These are phyloP conservation scores for Eupithecia centaureata DNA, from an alignment of 2,888 invertebrate genomes.

Conservation along the genomic window DNA sequence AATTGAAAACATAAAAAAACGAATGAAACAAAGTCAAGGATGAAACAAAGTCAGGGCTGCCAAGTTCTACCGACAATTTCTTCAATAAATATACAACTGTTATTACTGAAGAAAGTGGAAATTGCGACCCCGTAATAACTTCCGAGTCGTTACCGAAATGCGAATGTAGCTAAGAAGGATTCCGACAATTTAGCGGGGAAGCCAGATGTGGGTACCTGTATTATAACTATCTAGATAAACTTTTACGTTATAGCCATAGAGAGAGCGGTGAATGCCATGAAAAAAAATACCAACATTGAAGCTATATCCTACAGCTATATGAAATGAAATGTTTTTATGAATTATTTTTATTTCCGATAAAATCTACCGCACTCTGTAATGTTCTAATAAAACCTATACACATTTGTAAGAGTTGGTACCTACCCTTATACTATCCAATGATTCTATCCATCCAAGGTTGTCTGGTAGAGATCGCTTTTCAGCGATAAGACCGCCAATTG, in stretches of 20 bases:
- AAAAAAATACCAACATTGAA: not conserved
- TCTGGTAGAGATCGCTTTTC: too few relatives aligned
- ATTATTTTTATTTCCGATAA: too few relatives aligned
- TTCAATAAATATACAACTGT: not conserved
- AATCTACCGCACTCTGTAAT: too few relatives aligned
- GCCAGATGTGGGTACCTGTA: not conserved
- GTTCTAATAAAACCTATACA: too few relatives aligned
- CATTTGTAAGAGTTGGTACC: too few relatives aligned
- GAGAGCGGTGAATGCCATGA: not conserved
- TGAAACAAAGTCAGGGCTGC: not conserved
- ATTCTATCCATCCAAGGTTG: too few relatives aligned
- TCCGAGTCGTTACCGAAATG: constrained; percentile 26
- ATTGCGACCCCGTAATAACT: constrained; percentile 32
- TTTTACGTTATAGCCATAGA: not conserved
- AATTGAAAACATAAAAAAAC: too few relatives aligned
- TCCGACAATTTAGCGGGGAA: constrained; percentile 3
- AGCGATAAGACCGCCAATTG: too few relatives aligned
- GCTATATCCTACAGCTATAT: too few relatives aligned
- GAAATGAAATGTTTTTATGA: too few relatives aligned
- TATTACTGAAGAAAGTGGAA: constrained; percentile 24
- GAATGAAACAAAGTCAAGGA: too few relatives aligned
- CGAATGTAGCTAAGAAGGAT: constrained; percentile 15
- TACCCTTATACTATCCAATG: too few relatives aligned
- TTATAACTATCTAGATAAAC: not conserved
- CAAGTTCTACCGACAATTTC: not conserved